phyloP scores from a whole-genome alignment of 2,113 vertebrate genomes.

The Antennarius striatus region DNA sequence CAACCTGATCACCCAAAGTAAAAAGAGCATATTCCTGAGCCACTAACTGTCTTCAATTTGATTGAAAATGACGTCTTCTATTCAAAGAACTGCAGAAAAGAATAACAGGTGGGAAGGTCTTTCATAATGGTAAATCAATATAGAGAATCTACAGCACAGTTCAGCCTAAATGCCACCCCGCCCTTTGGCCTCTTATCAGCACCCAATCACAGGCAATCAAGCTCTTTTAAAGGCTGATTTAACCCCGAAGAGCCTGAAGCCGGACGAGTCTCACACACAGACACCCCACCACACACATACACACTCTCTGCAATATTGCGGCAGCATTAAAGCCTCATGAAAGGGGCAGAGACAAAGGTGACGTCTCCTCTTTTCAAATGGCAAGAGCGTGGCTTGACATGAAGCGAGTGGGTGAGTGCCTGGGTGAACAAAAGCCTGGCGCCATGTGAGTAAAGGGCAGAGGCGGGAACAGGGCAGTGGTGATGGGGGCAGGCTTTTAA shows the following conservation, averaged over 20 bases:
- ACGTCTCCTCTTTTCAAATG: constrained; percentile 80
- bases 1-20: not conserved
- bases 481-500: constrained; percentile 75
- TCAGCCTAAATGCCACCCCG: constrained; percentile 74
- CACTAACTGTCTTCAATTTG: constrained; percentile 38
- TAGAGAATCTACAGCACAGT: constrained; percentile 72
- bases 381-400: constrained; percentile 78
- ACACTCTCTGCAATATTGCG: constrained; percentile 73
- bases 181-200: constrained; percentile 79
- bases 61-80: constrained; percentile 56
- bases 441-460: constrained; percentile 70
- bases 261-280: constrained; percentile 40
- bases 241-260: constrained; percentile 74
- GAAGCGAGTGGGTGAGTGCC: constrained; percentile 78
- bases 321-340: constrained; percentile 80
- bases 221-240: constrained; percentile 77
- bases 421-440: constrained; percentile 79
- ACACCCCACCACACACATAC: constrained; percentile 31
- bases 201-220: constrained; percentile 77
- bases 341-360: constrained; percentile 81
- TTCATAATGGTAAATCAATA: constrained; percentile 76
- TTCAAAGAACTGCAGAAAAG: constrained; percentile 54
- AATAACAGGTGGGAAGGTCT: constrained; percentile 68
- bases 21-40: constrained; percentile 29
- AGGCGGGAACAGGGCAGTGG: constrained; percentile 61